Percentiles rank a stretch among this genome's conserved stretches.
Conservation (phyloP, 2,888 invertebrate species). For the Nipponacmea schrenckii region DNA sequence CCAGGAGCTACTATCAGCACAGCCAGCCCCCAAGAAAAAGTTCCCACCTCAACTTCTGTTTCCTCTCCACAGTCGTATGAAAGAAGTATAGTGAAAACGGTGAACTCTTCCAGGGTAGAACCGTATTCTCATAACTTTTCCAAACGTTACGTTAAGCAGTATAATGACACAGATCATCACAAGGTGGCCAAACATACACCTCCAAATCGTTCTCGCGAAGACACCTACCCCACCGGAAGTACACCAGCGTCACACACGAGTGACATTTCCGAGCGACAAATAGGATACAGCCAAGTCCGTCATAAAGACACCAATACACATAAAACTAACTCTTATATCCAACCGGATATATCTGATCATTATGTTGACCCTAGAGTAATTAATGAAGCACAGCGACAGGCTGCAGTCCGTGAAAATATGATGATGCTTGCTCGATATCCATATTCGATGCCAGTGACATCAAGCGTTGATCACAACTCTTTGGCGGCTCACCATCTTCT, state of each 20-base stretch:
- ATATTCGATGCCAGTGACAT: background rate
- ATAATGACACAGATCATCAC: background rate
- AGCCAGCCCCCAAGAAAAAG: background rate
- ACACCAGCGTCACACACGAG: background rate
- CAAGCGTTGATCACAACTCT: background rate
- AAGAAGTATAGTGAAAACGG: background rate
- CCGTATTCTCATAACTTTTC: background rate
- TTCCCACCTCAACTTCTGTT: background rate
- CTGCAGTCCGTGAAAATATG: background rate
- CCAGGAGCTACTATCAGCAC: conserved; percentile 3
- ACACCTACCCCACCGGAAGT: background rate
- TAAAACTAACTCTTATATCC: background rate
- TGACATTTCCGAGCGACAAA: background rate
- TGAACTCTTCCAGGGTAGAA: background rate
- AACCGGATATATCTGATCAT: background rate
- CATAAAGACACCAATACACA: background rate
- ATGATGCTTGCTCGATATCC: background rate
- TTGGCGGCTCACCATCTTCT: background rate
- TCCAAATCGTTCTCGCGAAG: background rate
- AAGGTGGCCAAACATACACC: background rate
- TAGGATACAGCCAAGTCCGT: background rate
- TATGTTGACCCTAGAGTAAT: background rate
- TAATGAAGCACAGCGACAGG: background rate
- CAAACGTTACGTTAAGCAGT: background rate
- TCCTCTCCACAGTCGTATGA: background rate